These are phyloP conservation scores for Agrilus mali DNA, from an alignment of 2,888 invertebrate genomes.

Conservation along the genomic window DNA sequence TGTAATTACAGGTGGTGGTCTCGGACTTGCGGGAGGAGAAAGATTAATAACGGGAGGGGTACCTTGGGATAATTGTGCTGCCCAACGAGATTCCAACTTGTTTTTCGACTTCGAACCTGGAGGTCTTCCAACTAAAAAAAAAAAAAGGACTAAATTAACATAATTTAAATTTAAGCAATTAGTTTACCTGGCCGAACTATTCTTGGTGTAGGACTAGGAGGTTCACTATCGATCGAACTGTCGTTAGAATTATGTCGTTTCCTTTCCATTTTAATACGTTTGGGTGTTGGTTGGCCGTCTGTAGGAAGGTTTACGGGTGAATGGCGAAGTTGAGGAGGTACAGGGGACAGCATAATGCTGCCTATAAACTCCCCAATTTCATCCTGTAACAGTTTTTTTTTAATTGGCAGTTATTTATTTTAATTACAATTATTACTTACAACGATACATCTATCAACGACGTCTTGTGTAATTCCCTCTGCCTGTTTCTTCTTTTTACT, in stretches of 20 bases:
- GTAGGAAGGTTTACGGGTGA: conserved; percentile 26
- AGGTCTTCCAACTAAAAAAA: conserved; percentile 38
- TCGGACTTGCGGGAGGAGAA: conserved; percentile 14
- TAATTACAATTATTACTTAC: conserved; percentile 28
- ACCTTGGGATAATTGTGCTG: conserved; percentile 29
- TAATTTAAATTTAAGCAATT: background rate
- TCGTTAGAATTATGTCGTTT: conserved; percentile 41
- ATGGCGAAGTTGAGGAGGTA: conserved; percentile 41
- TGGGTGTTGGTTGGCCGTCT: conserved; percentile 15
- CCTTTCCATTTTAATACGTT: conserved; percentile 27
- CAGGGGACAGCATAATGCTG: conserved; percentile 42
- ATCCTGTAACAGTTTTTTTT: conserved; percentile 34
- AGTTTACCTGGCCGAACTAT: conserved; percentile 29
- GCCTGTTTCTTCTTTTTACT: conserved; percentile 53
- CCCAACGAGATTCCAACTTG: conserved; percentile 28
- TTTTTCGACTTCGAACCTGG: conserved; percentile 29
- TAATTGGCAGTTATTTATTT: too few relatives aligned
- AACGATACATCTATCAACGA: conserved; percentile 66
- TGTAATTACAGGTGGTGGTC: conserved; percentile 14
- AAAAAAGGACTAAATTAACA: conserved; percentile 7
- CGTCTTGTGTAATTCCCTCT: conserved; percentile 66
- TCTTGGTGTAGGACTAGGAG: conserved; percentile 37
- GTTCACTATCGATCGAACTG: conserved; percentile 37
- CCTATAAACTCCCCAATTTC: conserved; percentile 54
- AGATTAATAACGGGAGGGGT: conserved; percentile 16